phyloP scores from a whole-genome alignment of 1,140 invertebrate genomes.

The Notospermus geniculatus region DNA sequence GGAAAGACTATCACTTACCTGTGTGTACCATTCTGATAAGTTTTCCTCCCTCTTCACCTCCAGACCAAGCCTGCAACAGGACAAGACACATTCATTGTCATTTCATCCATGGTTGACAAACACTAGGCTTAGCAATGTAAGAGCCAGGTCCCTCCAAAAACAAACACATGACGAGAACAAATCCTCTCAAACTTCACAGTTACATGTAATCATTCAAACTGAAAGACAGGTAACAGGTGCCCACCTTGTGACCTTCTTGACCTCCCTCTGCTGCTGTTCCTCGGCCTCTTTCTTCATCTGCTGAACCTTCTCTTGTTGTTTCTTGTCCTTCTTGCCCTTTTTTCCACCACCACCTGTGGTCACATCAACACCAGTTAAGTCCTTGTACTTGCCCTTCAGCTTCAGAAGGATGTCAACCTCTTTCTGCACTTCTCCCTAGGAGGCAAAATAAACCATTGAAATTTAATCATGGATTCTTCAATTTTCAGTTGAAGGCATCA shows the following conservation, averaged over 20 bases:
- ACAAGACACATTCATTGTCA: slow-evolving; percentile 9
- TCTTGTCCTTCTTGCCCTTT: slow-evolving; percentile 44
- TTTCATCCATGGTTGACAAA: no score
- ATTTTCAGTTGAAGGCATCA: no score
- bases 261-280: slow-evolving; percentile 30
- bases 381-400: slow-evolving; percentile 77
- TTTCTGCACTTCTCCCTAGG: slow-evolving; percentile 62
- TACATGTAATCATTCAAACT: neutral
- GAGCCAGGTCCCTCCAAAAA: no score
- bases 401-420: slow-evolving; percentile 70
- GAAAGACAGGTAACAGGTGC: no score
- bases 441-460: no score
- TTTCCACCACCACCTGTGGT: slow-evolving; percentile 32
- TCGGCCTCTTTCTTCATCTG: slow-evolving; percentile 65
- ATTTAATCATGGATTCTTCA: no score
- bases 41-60: slow-evolving; percentile 92
- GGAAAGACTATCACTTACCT: slow-evolving; percentile 61
- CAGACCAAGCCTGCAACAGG: slow-evolving; percentile 71
- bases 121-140: no score
- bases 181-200: no score
- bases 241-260: slow-evolving; percentile 53
- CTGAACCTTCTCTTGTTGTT: slow-evolving; percentile 28
- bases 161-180: no score
- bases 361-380: slow-evolving; percentile 66
- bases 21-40: slow-evolving; percentile 96